These are phyloP conservation scores for Sebastes oblongus DNA, from an alignment of 2,797 vertebrate species.

Conservation along the genomic window DNA sequence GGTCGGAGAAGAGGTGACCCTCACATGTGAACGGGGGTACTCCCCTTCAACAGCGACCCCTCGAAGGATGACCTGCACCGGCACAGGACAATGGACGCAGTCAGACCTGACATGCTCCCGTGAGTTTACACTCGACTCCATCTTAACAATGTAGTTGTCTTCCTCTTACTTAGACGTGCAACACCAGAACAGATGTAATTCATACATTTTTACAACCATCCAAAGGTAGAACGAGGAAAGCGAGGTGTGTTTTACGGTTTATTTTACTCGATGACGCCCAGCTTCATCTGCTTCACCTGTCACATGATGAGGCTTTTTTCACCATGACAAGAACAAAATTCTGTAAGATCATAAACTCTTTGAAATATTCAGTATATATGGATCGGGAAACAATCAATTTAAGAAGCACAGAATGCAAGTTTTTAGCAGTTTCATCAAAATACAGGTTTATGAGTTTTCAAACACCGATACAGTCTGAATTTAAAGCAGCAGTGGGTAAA, in stretches of 20 bases:
- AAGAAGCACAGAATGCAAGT: background rate
- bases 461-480: background rate
- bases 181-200: background rate
- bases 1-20: constrained; percentile 79
- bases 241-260: background rate
- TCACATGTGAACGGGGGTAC: constrained; percentile 82
- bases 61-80: constrained; percentile 78
- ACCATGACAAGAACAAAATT: background rate
- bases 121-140: constrained; percentile 74
- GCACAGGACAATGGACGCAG: constrained; percentile 79
- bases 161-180: background rate
- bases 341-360: background rate
- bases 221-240: background rate
- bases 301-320: background rate
- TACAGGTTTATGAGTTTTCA: background rate
- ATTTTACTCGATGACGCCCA: background rate
- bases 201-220: background rate
- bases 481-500: too few species aligned
- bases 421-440: background rate
- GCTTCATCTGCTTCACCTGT: background rate
- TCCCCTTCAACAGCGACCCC: constrained; percentile 45
- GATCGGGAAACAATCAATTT: background rate
- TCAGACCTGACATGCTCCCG: constrained; percentile 83
- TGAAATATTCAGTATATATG: background rate
- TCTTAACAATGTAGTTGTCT: background rate